Conservation (phyloP, 1,140 invertebrate genomes). For the Drosophila tropicalis region DNA sequence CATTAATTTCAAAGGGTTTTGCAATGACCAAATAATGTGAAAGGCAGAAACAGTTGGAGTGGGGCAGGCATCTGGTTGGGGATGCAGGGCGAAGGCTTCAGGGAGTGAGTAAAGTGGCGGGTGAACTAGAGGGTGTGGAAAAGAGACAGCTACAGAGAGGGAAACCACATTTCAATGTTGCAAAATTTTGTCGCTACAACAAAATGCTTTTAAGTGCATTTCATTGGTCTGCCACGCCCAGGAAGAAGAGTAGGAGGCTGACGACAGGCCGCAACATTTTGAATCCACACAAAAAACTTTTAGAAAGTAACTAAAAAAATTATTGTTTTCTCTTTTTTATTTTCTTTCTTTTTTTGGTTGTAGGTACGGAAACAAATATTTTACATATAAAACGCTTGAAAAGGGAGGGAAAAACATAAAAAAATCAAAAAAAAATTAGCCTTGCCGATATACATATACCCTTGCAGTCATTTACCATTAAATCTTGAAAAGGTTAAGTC, state of each 20-base stretch:
- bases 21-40: constrained; percentile 32
- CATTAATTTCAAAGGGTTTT: constrained; percentile 69
- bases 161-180: constrained; percentile 66
- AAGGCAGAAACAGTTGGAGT: not conserved
- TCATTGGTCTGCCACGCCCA: constrained; percentile 42
- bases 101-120: too few relatives aligned
- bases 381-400: too few relatives aligned
- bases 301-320: constrained; percentile 1
- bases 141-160: constrained; percentile 8
- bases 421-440: too few relatives aligned
- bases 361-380: not conserved
- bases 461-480: too few relatives aligned
- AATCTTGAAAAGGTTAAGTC: too few relatives aligned
- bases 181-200: constrained; percentile 71
- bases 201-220: constrained; percentile 81
- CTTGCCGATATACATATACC: too few relatives aligned
- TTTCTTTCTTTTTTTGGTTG: not conserved
- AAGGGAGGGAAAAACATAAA: too few relatives aligned
- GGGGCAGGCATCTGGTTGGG: not conserved
- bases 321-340: not conserved
- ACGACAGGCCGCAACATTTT: constrained; percentile 1
- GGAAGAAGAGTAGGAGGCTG: not conserved
- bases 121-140: not conserved
- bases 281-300: constrained; percentile 12
- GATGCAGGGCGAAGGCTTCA: not conserved